A percentile compares a stretch with the other conserved stretches of the same genome.
Evolutionary conservation across 2,888 invertebrate species (phyloP).

Genomic region (Melinopterus prodromus): DNA sequence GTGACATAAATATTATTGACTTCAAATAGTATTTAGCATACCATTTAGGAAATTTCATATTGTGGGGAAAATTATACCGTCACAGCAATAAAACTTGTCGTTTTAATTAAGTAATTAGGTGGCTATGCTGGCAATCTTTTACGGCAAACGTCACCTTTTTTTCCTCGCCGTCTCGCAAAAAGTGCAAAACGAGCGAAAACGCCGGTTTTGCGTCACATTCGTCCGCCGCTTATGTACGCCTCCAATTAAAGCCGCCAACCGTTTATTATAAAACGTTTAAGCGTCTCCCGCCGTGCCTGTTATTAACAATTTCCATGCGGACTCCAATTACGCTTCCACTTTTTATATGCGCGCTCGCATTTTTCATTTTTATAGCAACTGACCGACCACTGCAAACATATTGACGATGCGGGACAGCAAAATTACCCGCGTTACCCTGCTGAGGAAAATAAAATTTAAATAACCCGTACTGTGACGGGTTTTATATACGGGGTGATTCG

Average conservation of each 20-base stretch:
- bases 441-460: background rate
- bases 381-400: background rate
- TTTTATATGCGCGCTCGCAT: background rate
- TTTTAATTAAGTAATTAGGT: background rate
- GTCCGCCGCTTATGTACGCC: background rate
- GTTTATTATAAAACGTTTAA: conserved; percentile 4
- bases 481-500: background rate
- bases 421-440: background rate
- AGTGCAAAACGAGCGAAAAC: background rate
- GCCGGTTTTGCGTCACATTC: background rate
- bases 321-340: background rate
- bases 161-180: background rate
- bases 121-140: background rate
- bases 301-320: conserved; percentile 4
- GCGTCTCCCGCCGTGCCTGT: background rate
- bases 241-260: background rate
- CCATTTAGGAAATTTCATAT: background rate
- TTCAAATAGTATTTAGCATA: background rate
- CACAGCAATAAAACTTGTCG: background rate
- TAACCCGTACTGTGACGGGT: background rate
- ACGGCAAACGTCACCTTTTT: background rate
- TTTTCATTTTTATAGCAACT: background rate
- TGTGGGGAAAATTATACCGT: background rate
- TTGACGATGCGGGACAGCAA: background rate
- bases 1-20: too few species aligned